Evolutionary conservation across 2,113 vertebrate species (phyloP), one percentile per base, ranked within the genome.

Genomic region (Hippocampus guttulatus): DNA sequence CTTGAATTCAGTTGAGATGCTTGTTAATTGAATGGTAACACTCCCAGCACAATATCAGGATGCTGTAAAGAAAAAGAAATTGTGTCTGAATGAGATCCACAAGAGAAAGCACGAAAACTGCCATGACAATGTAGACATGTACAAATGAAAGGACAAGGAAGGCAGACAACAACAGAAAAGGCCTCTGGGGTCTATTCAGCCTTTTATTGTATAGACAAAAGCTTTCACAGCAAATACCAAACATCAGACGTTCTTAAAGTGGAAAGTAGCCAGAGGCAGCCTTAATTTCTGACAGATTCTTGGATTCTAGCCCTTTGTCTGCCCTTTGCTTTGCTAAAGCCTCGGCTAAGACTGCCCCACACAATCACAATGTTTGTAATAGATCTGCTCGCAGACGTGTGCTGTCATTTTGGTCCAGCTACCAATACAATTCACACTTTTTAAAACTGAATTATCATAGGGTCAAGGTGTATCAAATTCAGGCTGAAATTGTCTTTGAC

Each of bases 241-340:
- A 81, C 65, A 84, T 83, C 85, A 86, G 71, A 76, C 74, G 58
- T 67, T 41, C 79, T 85, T 83, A 73, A 68, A 75, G 54, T 5
- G 73, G 82, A 86, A 75, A 84, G 72, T 80, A 77, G 73, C 77
- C 83, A 84, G 84, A 84, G 79, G 84, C 81, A 41, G 75, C 72
- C 77, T 79, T 73, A 75, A 73, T 83, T 80, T 84, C 4, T 78
- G 79, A 84, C 84, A 78, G 80, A 71, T 75, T 84, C 71, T 75
- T 86, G 85, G 76, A 75, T 33, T 0, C 57, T 65, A 8, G 60
- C 85, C 76, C 80, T 82, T 64, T 21, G 64, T 69, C 69, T 85
- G 78, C 75, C 78, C 79, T 84, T 83, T 86, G 71, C 71, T 75
- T 47, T 43, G 57, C 58, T 54, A 61, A 74, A 74, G 67, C 71